A percentile compares a stretch with the other conserved stretches of the same genome.
Evolutionary conservation across 2,113 vertebrate genomes (phyloP).

Genomic region (Henicopernis longicauda): DNA sequence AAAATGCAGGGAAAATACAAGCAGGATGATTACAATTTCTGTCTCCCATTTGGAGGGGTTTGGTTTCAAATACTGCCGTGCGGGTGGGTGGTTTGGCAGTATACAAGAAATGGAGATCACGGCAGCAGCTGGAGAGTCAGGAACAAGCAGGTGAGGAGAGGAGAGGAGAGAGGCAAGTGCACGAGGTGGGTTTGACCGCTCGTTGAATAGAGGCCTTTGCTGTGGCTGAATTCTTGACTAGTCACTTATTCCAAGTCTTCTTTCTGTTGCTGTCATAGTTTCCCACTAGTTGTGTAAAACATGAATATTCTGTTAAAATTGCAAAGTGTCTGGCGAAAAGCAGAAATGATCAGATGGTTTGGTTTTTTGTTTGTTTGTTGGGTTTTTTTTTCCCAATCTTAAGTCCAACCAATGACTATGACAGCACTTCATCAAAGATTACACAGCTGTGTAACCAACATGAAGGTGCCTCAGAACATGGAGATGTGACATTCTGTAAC

Average conservation of each 20-base stretch:
- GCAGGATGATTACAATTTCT: background rate
- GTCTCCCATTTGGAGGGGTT: background rate
- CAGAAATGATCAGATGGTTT: background rate
- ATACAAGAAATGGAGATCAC: fast-evolving
- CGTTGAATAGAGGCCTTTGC: background rate
- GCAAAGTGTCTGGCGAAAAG: background rate
- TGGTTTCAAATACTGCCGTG: background rate
- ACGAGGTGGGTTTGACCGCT: background rate
- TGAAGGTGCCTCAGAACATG: background rate
- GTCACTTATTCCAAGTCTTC: background rate
- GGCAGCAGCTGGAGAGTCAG: background rate
- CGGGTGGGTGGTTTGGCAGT: background rate
- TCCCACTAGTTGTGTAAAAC: background rate
- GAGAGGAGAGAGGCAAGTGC: background rate
- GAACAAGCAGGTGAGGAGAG: background rate
- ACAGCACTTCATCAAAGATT: background rate
- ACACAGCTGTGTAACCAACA: background rate
- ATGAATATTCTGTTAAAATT: background rate
- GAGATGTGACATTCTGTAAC: fast-evolving
- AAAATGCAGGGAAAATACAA: background rate
- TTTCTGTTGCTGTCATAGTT: background rate
- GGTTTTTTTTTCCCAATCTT: background rate
- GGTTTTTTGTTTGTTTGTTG: background rate
- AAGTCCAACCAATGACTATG: background rate
- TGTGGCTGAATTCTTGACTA: background rate